Evolutionary conservation across 2,113 vertebrate species (phyloP), one percentile per base, ranked within the genome.

Genomic region (Sigmodon hispidus): DNA sequence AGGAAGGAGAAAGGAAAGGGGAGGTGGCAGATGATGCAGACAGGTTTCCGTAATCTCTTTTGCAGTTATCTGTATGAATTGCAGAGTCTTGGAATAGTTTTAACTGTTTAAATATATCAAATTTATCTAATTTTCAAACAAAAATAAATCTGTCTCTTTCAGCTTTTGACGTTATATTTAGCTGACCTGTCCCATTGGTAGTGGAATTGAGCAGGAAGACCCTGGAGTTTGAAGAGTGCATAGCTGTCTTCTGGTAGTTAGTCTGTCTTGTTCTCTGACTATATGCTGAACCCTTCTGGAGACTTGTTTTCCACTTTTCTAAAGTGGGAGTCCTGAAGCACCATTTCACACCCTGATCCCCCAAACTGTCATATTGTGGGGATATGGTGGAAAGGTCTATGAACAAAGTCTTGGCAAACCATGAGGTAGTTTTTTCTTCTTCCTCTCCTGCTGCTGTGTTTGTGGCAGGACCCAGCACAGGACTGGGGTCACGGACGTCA

Each of bases 1-100:
- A 45, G 87, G 85, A 89, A 90, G 36, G n/a, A n/a, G 69, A 77
- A 84, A 84, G 75, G 59, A 55, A 43, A 87, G 34, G 43, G 59
- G 40, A 87, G 73, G 36, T 3, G 21, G 77, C 13, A 0, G 29
- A 13, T 93, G 84, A 50, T 84, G 50, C 63, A 80, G 75, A 57
- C 76, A 73, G 40, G 45, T 86, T 95, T 96, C 85, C 48, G 65
- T 92, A 48, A 36, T 63, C 50, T 61, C 55, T 57, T 94, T 80
- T 50, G 45, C 4, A 36, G 2, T 16, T 73, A 92, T 50, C 65
- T 4, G 12, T 48, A 11, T 75, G n/a, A 89, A 87, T 81, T 67
- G 12, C 48, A 57, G 70, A 5, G 59, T 85, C 40, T 92, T 91
- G 24, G 65, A 75, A 91, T 77, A 59, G 48, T 87, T 93, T 91